Base-by-base conservation (phyloP, 2,888 invertebrate species). In the Cheilosia urbana region DNA sequence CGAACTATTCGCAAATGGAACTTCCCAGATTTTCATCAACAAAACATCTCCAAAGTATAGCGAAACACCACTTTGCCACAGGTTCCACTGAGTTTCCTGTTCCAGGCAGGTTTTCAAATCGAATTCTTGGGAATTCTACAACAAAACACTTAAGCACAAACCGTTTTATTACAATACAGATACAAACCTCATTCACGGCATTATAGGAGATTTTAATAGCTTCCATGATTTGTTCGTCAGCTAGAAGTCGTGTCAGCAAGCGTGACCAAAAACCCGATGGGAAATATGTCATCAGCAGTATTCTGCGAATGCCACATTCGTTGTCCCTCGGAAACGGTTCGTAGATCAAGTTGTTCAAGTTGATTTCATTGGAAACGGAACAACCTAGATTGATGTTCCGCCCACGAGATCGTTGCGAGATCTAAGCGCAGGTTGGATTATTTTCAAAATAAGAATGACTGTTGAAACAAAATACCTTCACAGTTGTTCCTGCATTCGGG, bases 221-320 rank as follows among this genome's bases (percentile, higher is more conserved):
- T 85, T 96, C 96, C 0, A 96, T 95, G 19, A 98, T 95, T 40
- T 96, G 94, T 88, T 96, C 96, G 90, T 99, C 99, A 0, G 98
- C 98, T 75, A 99, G 93, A 82, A 98, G 95, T n/a, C 99, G 93
- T 0, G 98, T 97, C 85, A 98, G 96, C 24, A 99, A 94, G 1
- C 99, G 93, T 0, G 99, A 97, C 99, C 99, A 99, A 93, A 99
- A 99, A 0, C 99, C 99, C 87, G 97, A 96, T 1, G 99, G 99
- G 91, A 99, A 98, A 93, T 99, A 99, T 0, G 98, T 98, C 95
- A 99, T 96, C 11, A 99, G 94, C 15, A 99, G 93, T 69, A 99
- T 93, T 0, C 98, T 94, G n/a, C 91, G 89, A 13, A 92, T 55
- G 0, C 91, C 91, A 69, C 89, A 89, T 79, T 89, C 89, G 24